phyloP scores from a whole-genome alignment of 2,113 vertebrate genomes.

The Helogale parvula region DNA sequence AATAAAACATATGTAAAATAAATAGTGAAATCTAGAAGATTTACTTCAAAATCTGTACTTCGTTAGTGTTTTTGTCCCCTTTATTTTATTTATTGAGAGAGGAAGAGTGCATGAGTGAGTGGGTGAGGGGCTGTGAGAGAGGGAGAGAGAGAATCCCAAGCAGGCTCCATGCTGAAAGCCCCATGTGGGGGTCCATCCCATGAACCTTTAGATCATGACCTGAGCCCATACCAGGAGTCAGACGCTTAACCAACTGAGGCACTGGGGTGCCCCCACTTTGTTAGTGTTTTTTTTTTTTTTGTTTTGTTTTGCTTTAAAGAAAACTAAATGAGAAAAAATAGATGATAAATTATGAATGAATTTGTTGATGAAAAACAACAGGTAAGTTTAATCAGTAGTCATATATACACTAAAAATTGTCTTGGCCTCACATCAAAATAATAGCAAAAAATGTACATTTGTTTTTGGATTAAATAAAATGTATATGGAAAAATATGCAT shows the following conservation, averaged over 20 bases:
- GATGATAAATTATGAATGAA: not conserved
- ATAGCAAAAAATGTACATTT: not conserved
- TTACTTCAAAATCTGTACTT: not conserved
- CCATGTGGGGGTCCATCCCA: too few relatives aligned
- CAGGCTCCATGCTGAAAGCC: too few relatives aligned
- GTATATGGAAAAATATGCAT: not conserved
- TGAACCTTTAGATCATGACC: too few relatives aligned
- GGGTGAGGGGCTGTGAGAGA: too few relatives aligned
- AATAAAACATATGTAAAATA: not conserved
- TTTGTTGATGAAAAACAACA: not conserved
- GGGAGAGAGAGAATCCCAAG: too few relatives aligned
- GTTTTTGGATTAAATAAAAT: slow-evolving; percentile 44
- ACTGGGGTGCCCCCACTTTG: not conserved
- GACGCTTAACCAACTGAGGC: too few relatives aligned
- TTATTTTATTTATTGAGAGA: too few relatives aligned
- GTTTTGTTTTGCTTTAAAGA: not conserved
- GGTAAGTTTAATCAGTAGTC: not conserved
- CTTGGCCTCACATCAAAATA: not conserved
- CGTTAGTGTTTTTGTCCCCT: slow-evolving; percentile 5
- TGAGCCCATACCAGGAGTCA: too few relatives aligned
- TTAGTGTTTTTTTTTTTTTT: not conserved
- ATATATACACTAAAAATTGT: not conserved
- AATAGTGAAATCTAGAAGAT: slow-evolving; percentile 18
- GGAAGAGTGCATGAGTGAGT: too few relatives aligned
- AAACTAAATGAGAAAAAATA: not conserved